These are phyloP conservation scores for Baccha elongata DNA, from an alignment of 2,888 invertebrate species.

Conservation along the genomic window DNA sequence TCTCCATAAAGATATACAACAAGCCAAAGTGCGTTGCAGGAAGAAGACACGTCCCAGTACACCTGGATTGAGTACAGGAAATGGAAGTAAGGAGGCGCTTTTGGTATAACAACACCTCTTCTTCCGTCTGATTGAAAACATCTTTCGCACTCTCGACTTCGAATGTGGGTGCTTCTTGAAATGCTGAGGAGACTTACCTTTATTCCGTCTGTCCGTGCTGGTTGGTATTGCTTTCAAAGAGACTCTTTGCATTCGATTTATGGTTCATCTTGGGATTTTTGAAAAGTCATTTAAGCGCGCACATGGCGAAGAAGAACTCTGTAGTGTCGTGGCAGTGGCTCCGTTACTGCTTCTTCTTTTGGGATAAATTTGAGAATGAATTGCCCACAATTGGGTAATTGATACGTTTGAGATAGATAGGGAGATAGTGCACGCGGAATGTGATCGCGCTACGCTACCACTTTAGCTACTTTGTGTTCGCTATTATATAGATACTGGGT, in stretches of 20 bases:
- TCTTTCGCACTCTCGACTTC: slow-evolving; percentile 4
- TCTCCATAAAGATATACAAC: slow-evolving; percentile 67
- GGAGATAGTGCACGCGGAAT: slow-evolving; percentile 61
- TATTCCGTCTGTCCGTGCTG: neutral
- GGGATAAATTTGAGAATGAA: slow-evolving; percentile 70
- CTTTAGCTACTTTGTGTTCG: slow-evolving; percentile 62
- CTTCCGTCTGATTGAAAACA: slow-evolving; percentile 64
- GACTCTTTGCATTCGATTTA: slow-evolving; percentile 62
- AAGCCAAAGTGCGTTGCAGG: slow-evolving; percentile 54
- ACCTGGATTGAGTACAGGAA: slow-evolving; percentile 57
- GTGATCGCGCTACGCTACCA: slow-evolving; percentile 65
- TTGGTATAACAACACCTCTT: slow-evolving; percentile 57
- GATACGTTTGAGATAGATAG: slow-evolving; percentile 71
- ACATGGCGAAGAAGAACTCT: slow-evolving; percentile 1
- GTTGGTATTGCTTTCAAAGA: neutral
- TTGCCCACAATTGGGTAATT: slow-evolving; percentile 73
- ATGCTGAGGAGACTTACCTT: neutral
- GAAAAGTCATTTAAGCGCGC: slow-evolving; percentile 61
- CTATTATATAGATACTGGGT: slow-evolving; percentile 2
- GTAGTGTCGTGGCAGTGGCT: slow-evolving; percentile 1
- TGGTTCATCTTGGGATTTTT: slow-evolving; percentile 60
- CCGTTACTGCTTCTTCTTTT: slow-evolving; percentile 22
- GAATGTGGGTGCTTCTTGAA: slow-evolving; percentile 61
- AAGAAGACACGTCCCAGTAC: slow-evolving; percentile 45
- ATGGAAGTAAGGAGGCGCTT: slow-evolving; percentile 64